Percentiles rank a stretch among this genome's conserved stretches.
Conservation (phyloP, 2,113 vertebrate species). For the Neotoma lepida region DNA sequence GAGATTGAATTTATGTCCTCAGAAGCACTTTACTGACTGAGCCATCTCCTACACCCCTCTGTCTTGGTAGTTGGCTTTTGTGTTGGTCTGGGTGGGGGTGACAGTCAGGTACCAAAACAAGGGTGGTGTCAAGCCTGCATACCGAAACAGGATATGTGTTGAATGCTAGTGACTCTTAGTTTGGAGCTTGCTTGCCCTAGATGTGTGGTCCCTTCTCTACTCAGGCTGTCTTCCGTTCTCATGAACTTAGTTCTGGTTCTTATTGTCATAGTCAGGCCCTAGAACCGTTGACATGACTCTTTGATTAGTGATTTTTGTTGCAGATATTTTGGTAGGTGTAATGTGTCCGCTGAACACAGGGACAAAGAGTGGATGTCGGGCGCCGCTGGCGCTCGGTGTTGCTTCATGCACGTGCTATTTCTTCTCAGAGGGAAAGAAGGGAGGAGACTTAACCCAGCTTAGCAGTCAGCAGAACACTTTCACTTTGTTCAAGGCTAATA, state of each 20-base stretch:
- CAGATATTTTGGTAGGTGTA: slow-evolving; percentile 46
- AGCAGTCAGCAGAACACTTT: background rate
- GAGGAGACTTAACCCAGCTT: background rate
- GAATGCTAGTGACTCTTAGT: background rate
- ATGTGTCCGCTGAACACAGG: background rate
- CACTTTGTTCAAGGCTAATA: background rate
- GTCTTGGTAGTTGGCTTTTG: slow-evolving; percentile 19
- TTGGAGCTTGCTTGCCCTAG: slow-evolving; percentile 39
- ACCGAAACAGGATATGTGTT: slow-evolving; percentile 37
- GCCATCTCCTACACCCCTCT: background rate
- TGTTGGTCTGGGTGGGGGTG: slow-evolving; percentile 53
- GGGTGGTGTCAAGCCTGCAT: slow-evolving; percentile 16
- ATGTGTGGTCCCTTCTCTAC: slow-evolving; percentile 25
- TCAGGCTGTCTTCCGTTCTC: background rate
- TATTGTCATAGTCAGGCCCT: slow-evolving; percentile 46
- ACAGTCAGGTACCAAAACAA: slow-evolving; percentile 40
- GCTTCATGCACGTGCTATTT: background rate
- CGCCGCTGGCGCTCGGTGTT: background rate
- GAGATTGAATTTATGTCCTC: background rate
- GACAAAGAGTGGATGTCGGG: slow-evolving; percentile 19
- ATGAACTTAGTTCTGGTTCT: slow-evolving; percentile 57
- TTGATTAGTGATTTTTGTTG: slow-evolving; percentile 28
- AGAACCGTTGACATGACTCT: slow-evolving; percentile 1
- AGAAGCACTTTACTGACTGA: background rate
- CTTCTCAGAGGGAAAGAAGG: background rate